Conservation (phyloP, 2,113 vertebrate species). For the Myiozetetes cayanensis region DNA sequence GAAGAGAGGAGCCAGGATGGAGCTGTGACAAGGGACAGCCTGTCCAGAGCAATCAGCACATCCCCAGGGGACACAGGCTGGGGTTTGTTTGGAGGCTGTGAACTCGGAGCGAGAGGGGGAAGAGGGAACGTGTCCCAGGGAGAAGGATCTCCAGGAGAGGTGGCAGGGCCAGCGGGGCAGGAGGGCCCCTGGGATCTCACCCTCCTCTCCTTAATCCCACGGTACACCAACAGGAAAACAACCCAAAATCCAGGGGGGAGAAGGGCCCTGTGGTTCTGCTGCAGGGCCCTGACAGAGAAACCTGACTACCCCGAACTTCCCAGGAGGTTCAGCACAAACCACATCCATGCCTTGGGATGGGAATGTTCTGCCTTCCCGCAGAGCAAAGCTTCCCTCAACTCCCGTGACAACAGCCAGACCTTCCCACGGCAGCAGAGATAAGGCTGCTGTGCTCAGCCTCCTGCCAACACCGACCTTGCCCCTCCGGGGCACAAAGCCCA, state of each 20-base stretch:
- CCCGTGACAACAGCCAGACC: not conserved
- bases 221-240: rapidly evolving
- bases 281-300: rapidly evolving
- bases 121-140: not conserved
- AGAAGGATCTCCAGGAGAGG: not conserved
- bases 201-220: not conserved
- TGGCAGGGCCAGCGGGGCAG: not conserved
- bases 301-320: not conserved
- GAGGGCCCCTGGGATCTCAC: not conserved
- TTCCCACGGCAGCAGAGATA: not conserved
- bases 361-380: rapidly evolving
- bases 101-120: rapidly evolving
- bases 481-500: not conserved
- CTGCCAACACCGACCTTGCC: not conserved
- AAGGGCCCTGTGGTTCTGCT: too few species aligned
- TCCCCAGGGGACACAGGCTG: rapidly evolving
- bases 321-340: not conserved
- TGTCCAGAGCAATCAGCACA: rapidly evolving
- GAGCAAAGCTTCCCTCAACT: not conserved
- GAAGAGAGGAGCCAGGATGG: not conserved
- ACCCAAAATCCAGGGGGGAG: not conserved
- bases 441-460: not conserved
- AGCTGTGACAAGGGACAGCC: not conserved
- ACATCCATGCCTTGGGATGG: rapidly evolving
- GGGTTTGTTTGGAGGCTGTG: rapidly evolving